Base-by-base conservation (phyloP, 37 sponge, comb jelly and placozoan species). In the Tethya wilhelma region DNA sequence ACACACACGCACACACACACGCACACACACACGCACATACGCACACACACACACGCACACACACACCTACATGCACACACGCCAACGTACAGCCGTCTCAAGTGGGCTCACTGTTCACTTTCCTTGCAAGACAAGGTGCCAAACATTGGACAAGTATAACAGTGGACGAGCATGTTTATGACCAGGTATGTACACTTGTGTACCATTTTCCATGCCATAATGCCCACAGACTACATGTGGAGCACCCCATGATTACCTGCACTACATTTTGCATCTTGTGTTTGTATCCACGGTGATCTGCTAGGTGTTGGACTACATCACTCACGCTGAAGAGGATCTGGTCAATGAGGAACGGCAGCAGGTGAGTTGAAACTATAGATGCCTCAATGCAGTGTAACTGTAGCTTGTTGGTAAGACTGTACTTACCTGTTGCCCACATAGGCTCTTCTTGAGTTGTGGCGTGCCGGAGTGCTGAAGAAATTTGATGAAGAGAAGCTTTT, bases 311-410 rank as follows among this genome's bases (percentile, higher is more conserved):
- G 86, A 80, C 39, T 93, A 86, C 71, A 68, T 93, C 49, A 87
- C 88, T 42, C 76, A 87, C 12, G 69, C 92, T 42, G 88, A 90
- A n/a, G 92, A 86, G 25, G 80, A 86, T 29, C 46, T 84, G n/a
- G 63, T 87, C 40, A 87, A 85, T 71, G 93, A 93, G 37, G 93
- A 93, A 44, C 59, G 93, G 41, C 91, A 93, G 62, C 93, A 93
- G 87, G 91, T 86, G 37, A 30, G 55, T 49, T 49, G 55, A 20
- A 49, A 20, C 55, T n/a, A 28, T 58, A 9, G 28, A 58, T 58
- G 59, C 14, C 12, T 4, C 59, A 9, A 14, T n/a, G 26, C 28
- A 28, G 12, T 3, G 14, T n/a, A 14, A 58, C 2, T 4, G 59
- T n/a, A 14, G 59, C 59, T 58, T 58, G 59, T 4, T 28, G 59